These are phyloP conservation scores for Neria commutata DNA, from an alignment of 2,888 invertebrate species.

Conservation along the genomic window DNA sequence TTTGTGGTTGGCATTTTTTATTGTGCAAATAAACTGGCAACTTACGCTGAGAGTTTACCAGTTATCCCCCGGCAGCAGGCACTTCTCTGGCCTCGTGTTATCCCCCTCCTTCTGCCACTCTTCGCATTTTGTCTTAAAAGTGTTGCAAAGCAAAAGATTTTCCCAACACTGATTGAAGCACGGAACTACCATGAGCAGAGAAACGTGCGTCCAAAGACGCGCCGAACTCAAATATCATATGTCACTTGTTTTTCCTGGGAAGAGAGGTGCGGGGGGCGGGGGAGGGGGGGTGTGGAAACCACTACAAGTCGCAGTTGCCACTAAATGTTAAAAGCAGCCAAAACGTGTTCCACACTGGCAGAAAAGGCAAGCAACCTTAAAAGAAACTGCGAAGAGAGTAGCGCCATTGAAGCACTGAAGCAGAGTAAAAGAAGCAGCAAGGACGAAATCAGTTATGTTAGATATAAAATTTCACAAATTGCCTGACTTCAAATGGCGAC, in stretches of 20 bases:
- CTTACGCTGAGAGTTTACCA: neutral
- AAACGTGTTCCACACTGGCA: no score
- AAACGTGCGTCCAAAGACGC: neutral
- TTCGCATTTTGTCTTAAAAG: constrained; percentile 10
- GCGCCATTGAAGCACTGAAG: no score
- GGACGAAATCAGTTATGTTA: no score
- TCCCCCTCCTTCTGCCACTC: neutral
- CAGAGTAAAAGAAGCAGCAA: no score
- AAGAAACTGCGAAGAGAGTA: no score
- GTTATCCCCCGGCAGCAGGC: neutral
- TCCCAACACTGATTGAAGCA: constrained; percentile 22
- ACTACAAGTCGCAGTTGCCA: no score
- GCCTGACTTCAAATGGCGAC: no score
- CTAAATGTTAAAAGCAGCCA: no score
- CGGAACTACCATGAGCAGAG: constrained; percentile 3
- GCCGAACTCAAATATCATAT: constrained; percentile 43
- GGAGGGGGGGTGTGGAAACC: no score
- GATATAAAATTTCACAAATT: no score
- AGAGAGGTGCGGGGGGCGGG: neutral
- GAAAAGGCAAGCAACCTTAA: no score
- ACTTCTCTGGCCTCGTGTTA: neutral
- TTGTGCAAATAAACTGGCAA: constrained; percentile 30
- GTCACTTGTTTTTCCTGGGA: constrained; percentile 29
- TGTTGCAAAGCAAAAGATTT: constrained; percentile 16
- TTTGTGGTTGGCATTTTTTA: constrained; percentile 48